Conservation (phyloP, 2,888 invertebrate species). For the Hipparchia semele region DNA sequence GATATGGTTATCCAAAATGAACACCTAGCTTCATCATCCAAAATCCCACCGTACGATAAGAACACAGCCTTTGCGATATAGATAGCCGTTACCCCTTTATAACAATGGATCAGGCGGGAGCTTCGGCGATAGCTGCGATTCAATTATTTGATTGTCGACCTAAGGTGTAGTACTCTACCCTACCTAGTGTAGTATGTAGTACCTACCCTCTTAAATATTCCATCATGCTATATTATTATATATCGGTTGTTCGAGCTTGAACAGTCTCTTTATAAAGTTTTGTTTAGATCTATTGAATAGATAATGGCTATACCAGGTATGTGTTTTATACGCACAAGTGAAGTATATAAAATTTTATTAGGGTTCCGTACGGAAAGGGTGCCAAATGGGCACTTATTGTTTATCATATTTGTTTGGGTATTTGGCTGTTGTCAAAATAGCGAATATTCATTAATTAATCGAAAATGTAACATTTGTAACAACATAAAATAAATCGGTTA, state of each 20-base stretch:
- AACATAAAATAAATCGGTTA: too few relatives aligned
- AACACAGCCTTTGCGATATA: conserved; percentile 15
- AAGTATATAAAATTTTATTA: too few relatives aligned
- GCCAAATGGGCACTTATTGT: too few relatives aligned
- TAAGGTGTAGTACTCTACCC: not conserved
- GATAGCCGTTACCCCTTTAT: conserved; percentile 16
- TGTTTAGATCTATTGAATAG: too few relatives aligned
- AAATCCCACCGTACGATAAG: conserved; percentile 16
- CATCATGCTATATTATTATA: conserved; percentile 6
- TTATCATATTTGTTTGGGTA: too few relatives aligned
- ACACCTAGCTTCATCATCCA: conserved; percentile 8
- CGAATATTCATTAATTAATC: too few relatives aligned
- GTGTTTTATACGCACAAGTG: too few relatives aligned
- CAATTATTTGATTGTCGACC: conserved; percentile 33
- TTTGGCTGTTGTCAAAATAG: too few relatives aligned
- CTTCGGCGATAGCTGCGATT: conserved; percentile 26
- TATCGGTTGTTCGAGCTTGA: not conserved
- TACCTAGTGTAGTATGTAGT: too few relatives aligned
- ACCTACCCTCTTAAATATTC: conserved; percentile 30
- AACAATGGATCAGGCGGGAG: conserved; percentile 25
- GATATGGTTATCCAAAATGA: not conserved
- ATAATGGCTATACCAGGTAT: too few relatives aligned
- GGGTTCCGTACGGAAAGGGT: too few relatives aligned
- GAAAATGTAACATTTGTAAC: too few relatives aligned
- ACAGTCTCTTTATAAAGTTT: not conserved